Percentiles rank a stretch among this genome's conserved stretches.
Conservation (phyloP, 1,140 invertebrate species). For the Dermatophagoides farinae region DNA sequence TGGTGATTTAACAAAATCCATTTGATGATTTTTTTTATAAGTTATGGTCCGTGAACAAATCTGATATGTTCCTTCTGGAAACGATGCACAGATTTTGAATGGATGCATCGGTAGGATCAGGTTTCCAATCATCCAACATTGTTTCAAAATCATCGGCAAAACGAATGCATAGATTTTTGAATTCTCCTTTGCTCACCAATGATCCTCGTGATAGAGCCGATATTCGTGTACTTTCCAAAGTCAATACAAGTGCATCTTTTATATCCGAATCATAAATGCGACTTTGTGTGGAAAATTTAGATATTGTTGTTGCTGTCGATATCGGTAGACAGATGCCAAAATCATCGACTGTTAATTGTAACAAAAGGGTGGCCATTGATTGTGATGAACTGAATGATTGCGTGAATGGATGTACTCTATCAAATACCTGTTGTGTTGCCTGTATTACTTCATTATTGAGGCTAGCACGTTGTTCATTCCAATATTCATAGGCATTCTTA, state of each 20-base stretch:
- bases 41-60: constrained; percentile 76
- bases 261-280: constrained; percentile 42
- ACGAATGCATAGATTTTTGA: constrained; percentile 51
- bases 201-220: constrained; percentile 64
- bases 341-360: constrained; percentile 84
- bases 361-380: constrained; percentile 64
- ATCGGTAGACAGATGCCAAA: constrained; percentile 85
- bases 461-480: constrained; percentile 79
- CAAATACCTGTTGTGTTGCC: constrained; percentile 52
- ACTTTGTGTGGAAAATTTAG: background rate
- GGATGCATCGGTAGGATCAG: constrained; percentile 51
- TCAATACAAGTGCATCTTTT: constrained; percentile 74
- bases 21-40: constrained; percentile 25
- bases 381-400: constrained; percentile 20
- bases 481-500: constrained; percentile 95
- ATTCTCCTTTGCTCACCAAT: constrained; percentile 48
- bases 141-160: constrained; percentile 94
- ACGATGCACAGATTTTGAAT: constrained; percentile 90
- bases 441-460: constrained; percentile 47
- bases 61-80: constrained; percentile 92
- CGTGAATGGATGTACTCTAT: constrained; percentile 38
- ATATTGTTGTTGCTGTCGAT: background rate
- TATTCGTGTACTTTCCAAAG: constrained; percentile 78
- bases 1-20: background rate
- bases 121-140: constrained; percentile 90